A percentile compares a stretch with the other conserved stretches of the same genome.
These are phyloP conservation scores for Eupelmus urozonus DNA, from an alignment of 2,888 invertebrate species.

Conservation along the genomic window DNA sequence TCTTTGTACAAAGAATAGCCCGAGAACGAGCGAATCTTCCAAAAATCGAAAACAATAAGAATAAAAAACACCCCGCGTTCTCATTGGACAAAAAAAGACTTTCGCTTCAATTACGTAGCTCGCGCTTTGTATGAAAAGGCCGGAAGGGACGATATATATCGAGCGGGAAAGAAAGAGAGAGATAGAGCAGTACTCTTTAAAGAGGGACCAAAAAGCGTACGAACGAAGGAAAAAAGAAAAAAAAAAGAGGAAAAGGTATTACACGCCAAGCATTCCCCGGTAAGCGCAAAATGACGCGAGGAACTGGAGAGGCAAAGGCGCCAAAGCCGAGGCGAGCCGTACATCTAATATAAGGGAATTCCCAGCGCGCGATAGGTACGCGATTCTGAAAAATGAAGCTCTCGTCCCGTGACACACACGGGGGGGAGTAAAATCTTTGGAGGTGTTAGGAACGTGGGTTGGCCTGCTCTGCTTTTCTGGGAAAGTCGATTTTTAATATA, in stretches of 20 bases:
- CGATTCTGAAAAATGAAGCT: constrained; percentile 43
- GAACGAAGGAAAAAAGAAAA: constrained; percentile 1
- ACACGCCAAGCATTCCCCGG: constrained; percentile 34
- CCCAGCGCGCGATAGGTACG: constrained; percentile 4
- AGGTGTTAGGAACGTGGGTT: too few species aligned
- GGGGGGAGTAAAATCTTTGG: not conserved
- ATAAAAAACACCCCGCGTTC: not conserved
- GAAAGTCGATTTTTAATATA: too few species aligned
- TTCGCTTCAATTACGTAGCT: not conserved
- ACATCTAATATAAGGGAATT: constrained; percentile 22
- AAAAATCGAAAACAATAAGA: not conserved
- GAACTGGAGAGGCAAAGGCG: not conserved
- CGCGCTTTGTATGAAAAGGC: not conserved
- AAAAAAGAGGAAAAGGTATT: constrained; percentile 20
- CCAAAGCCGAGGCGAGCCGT: not conserved
- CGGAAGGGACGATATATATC: not conserved
- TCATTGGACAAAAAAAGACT: not conserved
- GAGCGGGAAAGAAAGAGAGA: not conserved
- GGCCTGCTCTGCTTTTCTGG: too few species aligned
- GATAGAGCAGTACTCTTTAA: constrained; percentile 41
- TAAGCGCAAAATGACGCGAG: not conserved
- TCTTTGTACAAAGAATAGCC: too few species aligned
- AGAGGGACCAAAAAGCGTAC: constrained; percentile 52
- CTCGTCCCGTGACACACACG: not conserved
- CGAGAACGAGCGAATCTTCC: too few species aligned